These are phyloP conservation scores for Agrypnia vestita DNA, from an alignment of 1,140 invertebrate genomes.

Conservation along the genomic window DNA sequence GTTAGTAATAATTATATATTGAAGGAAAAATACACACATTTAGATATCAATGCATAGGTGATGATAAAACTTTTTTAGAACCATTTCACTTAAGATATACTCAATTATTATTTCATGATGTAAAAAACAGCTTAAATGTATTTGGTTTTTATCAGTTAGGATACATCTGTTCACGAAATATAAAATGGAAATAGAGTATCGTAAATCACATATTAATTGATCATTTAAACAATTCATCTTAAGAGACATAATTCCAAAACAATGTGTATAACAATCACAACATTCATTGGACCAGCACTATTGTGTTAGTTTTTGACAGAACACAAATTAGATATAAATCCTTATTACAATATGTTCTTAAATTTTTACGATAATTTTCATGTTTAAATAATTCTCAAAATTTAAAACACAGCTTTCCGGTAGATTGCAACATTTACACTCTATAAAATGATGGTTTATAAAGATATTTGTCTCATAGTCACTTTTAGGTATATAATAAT, in stretches of 20 bases:
- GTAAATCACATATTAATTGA: background rate
- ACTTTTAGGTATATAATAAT: too few relatives aligned
- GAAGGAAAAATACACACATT: slow-evolving; percentile 50
- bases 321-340: background rate
- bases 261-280: slow-evolving; percentile 37
- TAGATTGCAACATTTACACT: too few relatives aligned
- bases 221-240: slow-evolving; percentile 26
- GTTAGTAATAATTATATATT: slow-evolving; percentile 24
- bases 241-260: slow-evolving; percentile 46
- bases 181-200: background rate
- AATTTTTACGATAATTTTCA: too few relatives aligned
- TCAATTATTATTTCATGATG: slow-evolving; percentile 10
- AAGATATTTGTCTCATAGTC: too few relatives aligned
- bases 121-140: too few relatives aligned
- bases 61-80: slow-evolving; percentile 33
- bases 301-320: slow-evolving; percentile 21
- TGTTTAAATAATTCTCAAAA: too few relatives aligned
- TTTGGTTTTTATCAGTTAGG: too few relatives aligned
- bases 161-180: background rate
- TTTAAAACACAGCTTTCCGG: too few relatives aligned
- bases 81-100: slow-evolving; percentile 43
- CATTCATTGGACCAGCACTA: slow-evolving; percentile 21
- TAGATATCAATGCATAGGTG: slow-evolving; percentile 45
- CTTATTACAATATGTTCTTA: too few relatives aligned
- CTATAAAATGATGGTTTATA: too few relatives aligned